Percentiles rank a stretch among this genome's conserved stretches.
These are phyloP conservation scores for Hydrolagus colliei DNA, from an alignment of 2,797 vertebrate species.

Conservation along the genomic window DNA sequence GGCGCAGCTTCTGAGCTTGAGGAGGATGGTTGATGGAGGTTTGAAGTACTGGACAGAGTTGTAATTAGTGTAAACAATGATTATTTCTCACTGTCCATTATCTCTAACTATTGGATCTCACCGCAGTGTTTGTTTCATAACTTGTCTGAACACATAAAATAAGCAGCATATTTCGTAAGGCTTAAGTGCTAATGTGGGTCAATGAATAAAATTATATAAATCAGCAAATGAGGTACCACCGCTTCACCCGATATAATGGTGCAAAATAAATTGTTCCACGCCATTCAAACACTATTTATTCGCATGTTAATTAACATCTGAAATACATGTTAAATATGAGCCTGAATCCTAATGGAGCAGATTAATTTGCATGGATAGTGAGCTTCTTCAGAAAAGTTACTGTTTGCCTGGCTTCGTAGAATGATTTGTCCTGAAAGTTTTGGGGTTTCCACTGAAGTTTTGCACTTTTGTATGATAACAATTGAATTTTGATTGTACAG, in stretches of 20 bases:
- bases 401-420: background rate
- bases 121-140: background rate
- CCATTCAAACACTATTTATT: background rate
- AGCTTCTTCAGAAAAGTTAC: background rate
- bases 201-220: conserved; percentile 1
- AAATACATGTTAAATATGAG: background rate
- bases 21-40: background rate
- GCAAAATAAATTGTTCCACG: background rate
- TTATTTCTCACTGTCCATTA: background rate
- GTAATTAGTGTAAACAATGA: background rate
- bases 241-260: background rate
- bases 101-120: background rate
- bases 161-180: background rate
- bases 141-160: background rate
- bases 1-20: too few relatives aligned
- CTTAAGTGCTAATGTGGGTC: background rate
- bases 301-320: background rate
- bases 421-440: background rate
- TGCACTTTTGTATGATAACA: conserved; percentile 5
- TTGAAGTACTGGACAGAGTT: background rate
- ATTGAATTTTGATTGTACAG: conserved; percentile 13
- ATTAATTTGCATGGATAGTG: background rate
- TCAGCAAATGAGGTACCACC: background rate
- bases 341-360: background rate
- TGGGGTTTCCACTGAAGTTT: conserved; percentile 9